phyloP scores from a whole-genome alignment of 2,113 vertebrate species.

The Galbula dea region DNA sequence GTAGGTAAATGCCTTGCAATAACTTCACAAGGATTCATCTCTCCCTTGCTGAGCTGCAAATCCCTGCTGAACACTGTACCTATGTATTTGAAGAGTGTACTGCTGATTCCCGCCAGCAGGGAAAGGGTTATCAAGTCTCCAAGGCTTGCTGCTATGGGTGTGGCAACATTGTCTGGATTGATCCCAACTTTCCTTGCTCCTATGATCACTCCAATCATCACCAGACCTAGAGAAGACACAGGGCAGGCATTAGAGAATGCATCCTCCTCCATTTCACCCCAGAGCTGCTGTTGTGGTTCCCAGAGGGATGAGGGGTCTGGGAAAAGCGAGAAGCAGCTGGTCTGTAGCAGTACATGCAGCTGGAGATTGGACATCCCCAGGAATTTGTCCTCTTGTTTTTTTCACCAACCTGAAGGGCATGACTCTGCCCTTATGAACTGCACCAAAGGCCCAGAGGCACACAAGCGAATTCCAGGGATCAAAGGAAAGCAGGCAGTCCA shows the following conservation, averaged over 20 bases:
- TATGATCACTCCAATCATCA: slow-evolving; percentile 91
- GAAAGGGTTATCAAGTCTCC: slow-evolving; percentile 93
- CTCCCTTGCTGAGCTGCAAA: not conserved
- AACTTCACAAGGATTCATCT: not conserved
- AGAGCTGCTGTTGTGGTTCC: not conserved
- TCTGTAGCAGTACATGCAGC: rapidly evolving
- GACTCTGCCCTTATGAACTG: slow-evolving; percentile 14
- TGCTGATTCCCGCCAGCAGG: slow-evolving; percentile 89
- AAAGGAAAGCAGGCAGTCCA: slow-evolving; percentile 26
- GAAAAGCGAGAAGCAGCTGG: not conserved
- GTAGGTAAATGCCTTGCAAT: not conserved
- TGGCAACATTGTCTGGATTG: slow-evolving; percentile 97
- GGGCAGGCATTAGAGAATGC: not conserved
- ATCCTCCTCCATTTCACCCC: not conserved
- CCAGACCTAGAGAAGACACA: slow-evolving; percentile 77
- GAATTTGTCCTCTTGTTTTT: not conserved
- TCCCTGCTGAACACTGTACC: slow-evolving; percentile 65
- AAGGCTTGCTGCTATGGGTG: slow-evolving; percentile 95
- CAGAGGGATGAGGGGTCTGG: rapidly evolving
- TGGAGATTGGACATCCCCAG: not conserved
- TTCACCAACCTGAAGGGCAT: not conserved
- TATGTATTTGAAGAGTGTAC: slow-evolving; percentile 80
- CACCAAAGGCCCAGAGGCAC: not conserved
- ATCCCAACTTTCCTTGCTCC: slow-evolving; percentile 89
- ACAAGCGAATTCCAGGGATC: slow-evolving; percentile 43